Base-by-base conservation (phyloP, 2,888 invertebrate genomes). In the Venusia cambrica region DNA sequence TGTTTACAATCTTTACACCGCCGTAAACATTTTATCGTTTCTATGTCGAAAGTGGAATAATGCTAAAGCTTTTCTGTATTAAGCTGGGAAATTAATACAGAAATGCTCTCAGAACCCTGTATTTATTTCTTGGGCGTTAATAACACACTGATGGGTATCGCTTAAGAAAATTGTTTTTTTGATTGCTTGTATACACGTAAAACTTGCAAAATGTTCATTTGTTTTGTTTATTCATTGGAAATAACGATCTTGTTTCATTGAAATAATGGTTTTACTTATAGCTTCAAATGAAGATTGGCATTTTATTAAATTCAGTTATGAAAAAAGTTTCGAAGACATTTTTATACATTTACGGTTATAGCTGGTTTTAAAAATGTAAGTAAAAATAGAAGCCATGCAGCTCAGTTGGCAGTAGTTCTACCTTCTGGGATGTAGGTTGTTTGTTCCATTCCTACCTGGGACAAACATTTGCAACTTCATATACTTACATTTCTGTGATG, bases 121-220 rank as follows among this genome's bases (percentile, higher is more conserved):
- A 57, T 54, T 57, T 54, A 51, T 54, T 49, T 52, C 48, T 61
- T 48, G 32, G 18, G 35, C 54, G 59, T 58, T 72, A 71, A 72
- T 70, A 63, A 65, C 59, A 49, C 59, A 62, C 65, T 41, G 40
- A 44, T 38, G 38, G 62, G 62, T 64, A 73, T 69, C 64, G 54
- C 52, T 54, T 34, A 44, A 53, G 66, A 57, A 64, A 73, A 75
- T 66, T 73, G 72, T 74, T 74, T 73, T 68, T 57, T 57, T 64
- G 66, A 77, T 75, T 68, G 68, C 70, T 73, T 73, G 73, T 75
- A 76, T 70, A 57, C 54, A 53, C 37, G 48, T 41, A 26, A 35
- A 42, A 38, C 28, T 19, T 26, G 8, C n/a, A 12, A 5, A 17
- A 5, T 27, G 17, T 22, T 22, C 29, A 35, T 24, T 8, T 5